Percentiles rank a stretch among this genome's conserved stretches.
phyloP scores from a whole-genome alignment of 2,888 invertebrate genomes.

The Taphrorychus bicolor region DNA sequence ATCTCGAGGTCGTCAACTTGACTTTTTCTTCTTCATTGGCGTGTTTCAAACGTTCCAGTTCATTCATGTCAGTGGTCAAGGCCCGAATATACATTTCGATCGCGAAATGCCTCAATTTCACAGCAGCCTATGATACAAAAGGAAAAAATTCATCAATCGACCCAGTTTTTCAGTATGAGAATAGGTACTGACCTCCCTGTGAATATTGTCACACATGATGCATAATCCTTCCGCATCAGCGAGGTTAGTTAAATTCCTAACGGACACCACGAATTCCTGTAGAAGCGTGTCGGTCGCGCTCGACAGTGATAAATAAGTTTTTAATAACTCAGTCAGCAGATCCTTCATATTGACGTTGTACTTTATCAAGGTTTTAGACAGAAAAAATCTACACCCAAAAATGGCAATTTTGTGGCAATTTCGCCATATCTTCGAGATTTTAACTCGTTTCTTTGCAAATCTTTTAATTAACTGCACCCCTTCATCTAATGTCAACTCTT shows the following conservation, averaged over 20 bases:
- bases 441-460: conserved; percentile 60
- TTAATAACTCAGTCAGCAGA: conserved; percentile 55
- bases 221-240: conserved; percentile 76
- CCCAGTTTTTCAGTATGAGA: not conserved
- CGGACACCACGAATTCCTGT: conserved; percentile 51
- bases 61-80: conserved; percentile 78
- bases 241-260: conserved; percentile 59
- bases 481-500: conserved; percentile 63
- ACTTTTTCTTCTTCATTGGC: conserved; percentile 63
- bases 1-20: conserved; percentile 65
- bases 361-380: conserved; percentile 64
- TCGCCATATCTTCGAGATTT: conserved; percentile 65
- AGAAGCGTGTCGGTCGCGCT: conserved; percentile 50
- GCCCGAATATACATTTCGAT: conserved; percentile 78
- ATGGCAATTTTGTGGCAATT: conserved; percentile 65
- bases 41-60: conserved; percentile 71
- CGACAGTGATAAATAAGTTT: conserved; percentile 57
- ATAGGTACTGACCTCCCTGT: conserved; percentile 50
- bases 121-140: conserved; percentile 45
- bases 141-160: not conserved
- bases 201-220: conserved; percentile 66
- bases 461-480: conserved; percentile 65
- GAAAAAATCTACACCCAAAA: conserved; percentile 64
- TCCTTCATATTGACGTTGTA: conserved; percentile 57
- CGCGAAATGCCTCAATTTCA: conserved; percentile 67